phyloP scores from a whole-genome alignment of 2,113 vertebrate species.

The Pimephales promelas region DNA sequence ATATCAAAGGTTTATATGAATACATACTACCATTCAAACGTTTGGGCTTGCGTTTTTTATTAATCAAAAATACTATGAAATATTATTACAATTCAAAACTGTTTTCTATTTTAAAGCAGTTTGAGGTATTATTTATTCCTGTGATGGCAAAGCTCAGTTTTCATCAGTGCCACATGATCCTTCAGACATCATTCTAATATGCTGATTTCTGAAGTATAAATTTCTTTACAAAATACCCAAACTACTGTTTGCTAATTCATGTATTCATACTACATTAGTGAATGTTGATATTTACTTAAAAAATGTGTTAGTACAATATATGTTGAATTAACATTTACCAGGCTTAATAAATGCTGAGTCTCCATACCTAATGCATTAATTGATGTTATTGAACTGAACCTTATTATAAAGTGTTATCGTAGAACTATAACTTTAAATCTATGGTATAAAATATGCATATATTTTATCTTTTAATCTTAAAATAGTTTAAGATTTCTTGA shows the following conservation, averaged over 20 bases:
- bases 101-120: slow-evolving; percentile 2
- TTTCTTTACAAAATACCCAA: too few species aligned
- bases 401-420: background rate
- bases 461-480: slow-evolving; percentile 52
- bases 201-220: background rate
- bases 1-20: background rate
- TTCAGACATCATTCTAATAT: background rate
- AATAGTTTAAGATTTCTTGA: slow-evolving; percentile 49
- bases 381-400: background rate
- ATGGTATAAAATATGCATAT: slow-evolving; percentile 62
- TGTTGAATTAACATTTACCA: background rate
- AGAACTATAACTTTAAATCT: slow-evolving; percentile 63
- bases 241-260: too few species aligned
- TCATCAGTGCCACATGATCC: background rate
- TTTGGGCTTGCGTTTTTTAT: background rate
- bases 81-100: background rate
- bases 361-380: background rate
- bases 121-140: background rate
- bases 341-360: background rate
- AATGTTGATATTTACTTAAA: background rate
- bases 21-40: background rate
- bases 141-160: background rate
- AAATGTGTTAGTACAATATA: background rate
- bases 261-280: background rate
- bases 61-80: background rate